These are phyloP conservation scores for Mercenaria mercenaria DNA, from an alignment of 1,140 invertebrate species.

Conservation along the genomic window DNA sequence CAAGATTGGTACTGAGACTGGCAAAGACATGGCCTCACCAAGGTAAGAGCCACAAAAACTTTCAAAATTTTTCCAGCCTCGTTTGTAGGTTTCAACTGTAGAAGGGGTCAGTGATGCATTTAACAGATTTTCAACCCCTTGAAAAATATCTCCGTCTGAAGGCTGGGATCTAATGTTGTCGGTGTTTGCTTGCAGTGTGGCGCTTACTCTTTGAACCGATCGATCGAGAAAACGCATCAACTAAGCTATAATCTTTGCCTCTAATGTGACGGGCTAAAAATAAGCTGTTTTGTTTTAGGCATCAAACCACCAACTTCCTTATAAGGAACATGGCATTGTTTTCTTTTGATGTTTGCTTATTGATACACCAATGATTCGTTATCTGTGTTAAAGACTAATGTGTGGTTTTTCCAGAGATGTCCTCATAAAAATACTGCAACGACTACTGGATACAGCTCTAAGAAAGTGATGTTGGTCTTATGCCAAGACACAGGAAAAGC, in stretches of 20 bases:
- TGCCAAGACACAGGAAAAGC: neutral
- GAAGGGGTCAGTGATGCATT: neutral
- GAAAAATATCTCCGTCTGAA: neutral
- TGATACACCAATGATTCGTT: neutral
- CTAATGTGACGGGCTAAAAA: neutral
- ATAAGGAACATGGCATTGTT: conserved; percentile 3
- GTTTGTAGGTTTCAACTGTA: neutral
- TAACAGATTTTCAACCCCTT: conserved; percentile 19
- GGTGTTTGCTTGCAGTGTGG: neutral
- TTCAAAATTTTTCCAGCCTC: neutral
- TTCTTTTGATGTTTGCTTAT: neutral
- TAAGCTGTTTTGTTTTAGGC: neutral
- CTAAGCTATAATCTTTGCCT: neutral
- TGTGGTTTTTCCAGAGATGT: neutral
- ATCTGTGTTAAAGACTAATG: neutral
- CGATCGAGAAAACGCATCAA: conserved; percentile 30
- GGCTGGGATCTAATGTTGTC: neutral
- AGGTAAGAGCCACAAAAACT: neutral
- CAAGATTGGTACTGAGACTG: too few relatives aligned
- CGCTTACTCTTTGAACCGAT: neutral
- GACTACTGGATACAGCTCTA: conserved; percentile 48
- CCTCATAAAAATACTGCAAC: neutral
- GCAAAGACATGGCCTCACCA: too few relatives aligned
- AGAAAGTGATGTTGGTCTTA: conserved; percentile 29
- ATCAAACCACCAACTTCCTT: neutral